Evolutionary conservation across 2,888 invertebrate genomes (phyloP), one percentile per base, ranked within the genome.

Genomic region (Philereme transversata): DNA sequence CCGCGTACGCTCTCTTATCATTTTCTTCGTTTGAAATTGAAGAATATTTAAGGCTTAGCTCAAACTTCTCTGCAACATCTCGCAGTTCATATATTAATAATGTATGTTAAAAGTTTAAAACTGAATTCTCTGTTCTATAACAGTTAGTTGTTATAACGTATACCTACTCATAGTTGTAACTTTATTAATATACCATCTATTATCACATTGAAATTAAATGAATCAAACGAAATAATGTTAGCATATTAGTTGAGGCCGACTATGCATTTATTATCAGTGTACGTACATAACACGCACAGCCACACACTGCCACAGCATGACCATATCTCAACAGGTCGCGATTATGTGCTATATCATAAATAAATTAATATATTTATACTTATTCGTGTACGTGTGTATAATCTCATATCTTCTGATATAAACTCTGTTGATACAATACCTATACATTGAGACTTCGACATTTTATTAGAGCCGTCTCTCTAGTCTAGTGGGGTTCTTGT

Each of bases 1-100:
- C 89, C 89, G 88, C 83, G 84, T 90, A 84, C 79, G 76, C 49
- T 74, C 76, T 83, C 81, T 90, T 90, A 90, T 90, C 88, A 85
- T 86, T 84, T 82, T 86, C 82, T 82, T 84, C 72, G 73, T 72
- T 83, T 75, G 77, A 77, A 82, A 77, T 76, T 78, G 79, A 79
- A 80, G 84, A 83, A 56, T 33, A 45, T 46, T 62, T 58, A 62
- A 56, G 57, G 57, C 36, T 50, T 48, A 9, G 43, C 9, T 41
- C 35, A 10, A 36, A 41, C 41, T 35, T 4, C 54, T 36, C 22
- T 22, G 22, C 22, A 22, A 22, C 22, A 22, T 22, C 22, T 22
- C 22, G 22, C 22, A 22, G 22, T 22, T 22, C 22, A 2, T 22
- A 22, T 22, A 22, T 22, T 22, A 22, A 22, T 22, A 22, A 22